Evolutionary conservation across 2,113 vertebrate genomes (phyloP), one percentile per base, ranked within the genome.

Genomic region (Hepsetus odoe): DNA sequence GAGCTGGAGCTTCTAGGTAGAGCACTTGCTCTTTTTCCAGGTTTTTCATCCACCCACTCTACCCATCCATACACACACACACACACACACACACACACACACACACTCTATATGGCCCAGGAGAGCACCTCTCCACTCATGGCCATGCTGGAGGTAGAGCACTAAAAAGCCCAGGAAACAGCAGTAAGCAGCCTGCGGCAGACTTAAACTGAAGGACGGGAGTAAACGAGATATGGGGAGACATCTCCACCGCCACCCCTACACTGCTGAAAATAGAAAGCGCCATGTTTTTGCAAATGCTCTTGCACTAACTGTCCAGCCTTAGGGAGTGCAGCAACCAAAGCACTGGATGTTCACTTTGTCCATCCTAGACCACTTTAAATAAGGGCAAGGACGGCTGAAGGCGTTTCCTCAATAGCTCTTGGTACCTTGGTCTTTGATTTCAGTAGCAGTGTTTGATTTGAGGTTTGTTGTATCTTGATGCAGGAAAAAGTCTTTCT

Each of bases 21-120:
- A 51, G 67, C 56, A 64, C 12, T 53, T 72, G 59, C 33, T 65
- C 59, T 65, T 53, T 79, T 72, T 65, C 61, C 44, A 30, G 44
- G 72, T 64, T 72, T 32, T 20, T 55, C 44, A 59, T 72, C 68
- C 77, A 55, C 69, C 77, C 69, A 79, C 68, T 72, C 55, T 71
- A 44, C 35, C 22, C 66, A 70, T 55, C 51, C 51, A 55, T 22
- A 55, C 8, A 9, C 51, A 24, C n/a, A 20, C 9, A 24, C n/a
- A 55, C 49, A 53, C 18, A 20, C 14, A n/a, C 3, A 53, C 51
- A 22, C 51, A 22, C 51, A 11, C 38, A 44, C 1, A 14, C 13
- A 44, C 12, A 9, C 28, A 44, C 64, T 56, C 62, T 32, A 22
- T 26, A 32, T 53, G 30, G 32, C 18, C 28, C 28, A 16, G n/a